These are phyloP conservation scores for Gari tellinella DNA, from an alignment of 2,888 invertebrate genomes.

Conservation along the genomic window DNA sequence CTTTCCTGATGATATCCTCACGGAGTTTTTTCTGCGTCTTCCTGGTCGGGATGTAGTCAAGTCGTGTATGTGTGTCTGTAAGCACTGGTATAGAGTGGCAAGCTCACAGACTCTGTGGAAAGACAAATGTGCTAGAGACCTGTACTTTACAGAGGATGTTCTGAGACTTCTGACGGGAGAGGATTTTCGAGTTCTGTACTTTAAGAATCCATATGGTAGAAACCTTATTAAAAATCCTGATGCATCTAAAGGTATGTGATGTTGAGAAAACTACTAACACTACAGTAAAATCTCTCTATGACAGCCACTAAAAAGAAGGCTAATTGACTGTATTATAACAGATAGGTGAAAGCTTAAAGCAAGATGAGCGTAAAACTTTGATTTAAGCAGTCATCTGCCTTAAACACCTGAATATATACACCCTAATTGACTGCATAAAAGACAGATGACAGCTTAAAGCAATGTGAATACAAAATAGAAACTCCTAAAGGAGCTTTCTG, in stretches of 20 bases:
- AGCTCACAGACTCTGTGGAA: constrained; percentile 60
- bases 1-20: constrained; percentile 42
- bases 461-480: too few relatives aligned
- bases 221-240: constrained; percentile 66
- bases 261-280: too few relatives aligned
- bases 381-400: too few relatives aligned
- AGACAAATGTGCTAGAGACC: constrained; percentile 56
- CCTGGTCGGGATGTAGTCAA: constrained; percentile 50
- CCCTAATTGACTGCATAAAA: too few relatives aligned
- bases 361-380: too few relatives aligned
- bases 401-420: too few relatives aligned
- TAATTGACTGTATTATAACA: too few relatives aligned
- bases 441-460: too few relatives aligned
- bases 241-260: constrained; percentile 56
- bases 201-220: constrained; percentile 59
- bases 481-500: too few relatives aligned
- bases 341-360: too few relatives aligned
- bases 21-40: constrained; percentile 37
- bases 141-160: constrained; percentile 29
- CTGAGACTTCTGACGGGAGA: constrained; percentile 17
- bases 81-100: constrained; percentile 52
- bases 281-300: too few relatives aligned
- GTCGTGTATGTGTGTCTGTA: constrained; percentile 53
- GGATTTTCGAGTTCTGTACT: constrained; percentile 59
- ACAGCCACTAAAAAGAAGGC: too few relatives aligned